Evolutionary conservation across 2,888 invertebrate genomes (phyloP).

Genomic region (Desoria tigrina): DNA sequence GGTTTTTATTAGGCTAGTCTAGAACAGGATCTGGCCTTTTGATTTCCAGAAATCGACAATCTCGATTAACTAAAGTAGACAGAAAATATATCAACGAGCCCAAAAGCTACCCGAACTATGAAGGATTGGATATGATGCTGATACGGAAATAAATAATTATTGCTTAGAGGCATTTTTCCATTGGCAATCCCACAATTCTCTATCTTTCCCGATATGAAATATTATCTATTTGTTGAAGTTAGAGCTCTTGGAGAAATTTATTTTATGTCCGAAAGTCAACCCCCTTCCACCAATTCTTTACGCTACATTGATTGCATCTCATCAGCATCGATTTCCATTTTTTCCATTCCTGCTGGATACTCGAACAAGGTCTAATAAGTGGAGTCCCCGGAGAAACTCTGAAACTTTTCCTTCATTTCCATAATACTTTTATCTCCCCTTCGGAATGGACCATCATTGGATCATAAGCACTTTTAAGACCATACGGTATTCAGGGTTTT

Average conservation of each 20-base stretch:
- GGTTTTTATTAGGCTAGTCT: no score
- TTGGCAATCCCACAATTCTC: constrained; percentile 4
- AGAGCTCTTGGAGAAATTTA: no score
- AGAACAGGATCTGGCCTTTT: no score
- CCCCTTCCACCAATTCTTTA: no score
- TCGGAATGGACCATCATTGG: not conserved
- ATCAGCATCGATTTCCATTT: constrained; percentile 27
- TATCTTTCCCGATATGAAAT: no score
- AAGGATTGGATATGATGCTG: not conserved
- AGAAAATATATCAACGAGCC: constrained; percentile 15
- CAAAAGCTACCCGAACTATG: no score
- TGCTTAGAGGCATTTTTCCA: not conserved
- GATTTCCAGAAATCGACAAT: no score
- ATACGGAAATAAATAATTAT: constrained; percentile 1
- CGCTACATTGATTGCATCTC: constrained; percentile 32
- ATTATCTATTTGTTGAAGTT: no score
- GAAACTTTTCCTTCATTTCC: constrained; percentile 3
- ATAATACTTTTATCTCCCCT: not conserved
- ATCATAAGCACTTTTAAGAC: not conserved
- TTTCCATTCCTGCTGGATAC: not conserved
- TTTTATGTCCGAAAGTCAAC: constrained; percentile 28
- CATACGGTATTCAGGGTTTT: no score
- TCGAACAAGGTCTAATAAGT: no score
- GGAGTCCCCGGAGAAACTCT: no score
- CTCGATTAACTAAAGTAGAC: no score